Conservation (phyloP, 2,888 invertebrate genomes). For the Bruchidius siliquastri region DNA sequence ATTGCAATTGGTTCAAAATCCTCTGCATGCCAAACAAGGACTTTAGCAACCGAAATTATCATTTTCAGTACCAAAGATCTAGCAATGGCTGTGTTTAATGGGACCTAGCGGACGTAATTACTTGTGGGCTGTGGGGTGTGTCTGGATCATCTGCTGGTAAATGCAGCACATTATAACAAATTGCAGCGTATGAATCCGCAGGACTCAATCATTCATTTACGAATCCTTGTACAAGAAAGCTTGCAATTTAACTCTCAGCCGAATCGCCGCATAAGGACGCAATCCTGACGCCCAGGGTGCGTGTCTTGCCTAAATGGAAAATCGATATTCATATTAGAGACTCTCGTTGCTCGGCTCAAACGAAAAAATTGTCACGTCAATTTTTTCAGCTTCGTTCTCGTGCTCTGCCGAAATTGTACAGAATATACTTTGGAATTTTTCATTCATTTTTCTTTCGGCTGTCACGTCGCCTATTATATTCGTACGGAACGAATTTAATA, state of each 20-base stretch:
- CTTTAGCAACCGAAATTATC: too few relatives aligned
- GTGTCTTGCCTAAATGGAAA: not conserved
- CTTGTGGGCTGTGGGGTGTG: too few relatives aligned
- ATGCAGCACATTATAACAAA: too few relatives aligned
- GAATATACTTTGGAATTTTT: not conserved
- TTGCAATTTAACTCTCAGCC: not conserved
- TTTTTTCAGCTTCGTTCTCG: not conserved
- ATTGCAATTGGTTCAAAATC: too few relatives aligned
- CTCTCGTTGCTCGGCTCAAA: not conserved
- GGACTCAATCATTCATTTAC: too few relatives aligned
- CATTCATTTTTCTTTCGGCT: not conserved
- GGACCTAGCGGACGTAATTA: too few relatives aligned
- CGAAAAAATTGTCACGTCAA: not conserved
- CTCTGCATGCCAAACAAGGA: too few relatives aligned
- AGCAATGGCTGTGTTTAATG: too few relatives aligned
- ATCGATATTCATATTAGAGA: not conserved
- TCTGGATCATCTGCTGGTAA: too few relatives aligned
- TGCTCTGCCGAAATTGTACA: not conserved
- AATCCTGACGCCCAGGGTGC: not conserved
- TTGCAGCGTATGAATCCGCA: too few relatives aligned
- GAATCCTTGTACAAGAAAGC: not conserved
- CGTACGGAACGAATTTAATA: not conserved
- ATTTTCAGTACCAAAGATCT: too few relatives aligned
- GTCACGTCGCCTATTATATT: not conserved
- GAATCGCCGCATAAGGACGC: not conserved